phyloP scores from a whole-genome alignment of 2,113 vertebrate species.

The Erythrolamprus reginae region DNA sequence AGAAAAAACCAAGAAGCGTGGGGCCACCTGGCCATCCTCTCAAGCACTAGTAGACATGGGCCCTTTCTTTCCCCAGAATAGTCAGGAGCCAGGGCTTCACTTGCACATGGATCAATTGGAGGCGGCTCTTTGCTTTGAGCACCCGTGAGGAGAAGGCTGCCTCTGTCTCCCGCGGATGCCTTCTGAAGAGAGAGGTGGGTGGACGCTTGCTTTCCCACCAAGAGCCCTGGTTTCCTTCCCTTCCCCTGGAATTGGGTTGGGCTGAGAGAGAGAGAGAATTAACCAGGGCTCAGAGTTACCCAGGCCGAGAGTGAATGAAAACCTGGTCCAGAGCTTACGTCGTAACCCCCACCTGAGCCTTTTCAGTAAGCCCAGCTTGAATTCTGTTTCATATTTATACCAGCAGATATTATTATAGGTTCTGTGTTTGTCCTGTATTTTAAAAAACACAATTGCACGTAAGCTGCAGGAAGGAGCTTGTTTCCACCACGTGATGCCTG shows the following conservation, averaged over 20 bases:
- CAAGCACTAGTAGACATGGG: rapidly evolving
- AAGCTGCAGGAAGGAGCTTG: neutral
- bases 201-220: neutral
- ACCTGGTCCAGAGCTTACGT: neutral
- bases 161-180: neutral
- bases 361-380: neutral
- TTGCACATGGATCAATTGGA: rapidly evolving
- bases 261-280: neutral
- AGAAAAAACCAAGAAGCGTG: neutral
- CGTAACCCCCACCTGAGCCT: neutral
- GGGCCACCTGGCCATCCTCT: neutral
- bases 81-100: neutral
- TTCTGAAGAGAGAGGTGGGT: neutral
- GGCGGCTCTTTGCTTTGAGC: neutral
- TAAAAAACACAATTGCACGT: neutral
- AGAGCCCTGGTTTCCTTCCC: neutral
- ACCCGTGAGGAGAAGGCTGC: neutral
- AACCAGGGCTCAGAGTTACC: neutral
- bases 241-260: neutral
- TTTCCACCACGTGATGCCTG: neutral
- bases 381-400: neutral
- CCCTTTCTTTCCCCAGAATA: neutral
- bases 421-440: neutral
- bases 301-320: neutral
- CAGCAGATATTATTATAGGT: neutral